Evolutionary conservation across 1,140 invertebrate genomes (phyloP).

Genomic region (Globodera ellingtonae): DNA sequence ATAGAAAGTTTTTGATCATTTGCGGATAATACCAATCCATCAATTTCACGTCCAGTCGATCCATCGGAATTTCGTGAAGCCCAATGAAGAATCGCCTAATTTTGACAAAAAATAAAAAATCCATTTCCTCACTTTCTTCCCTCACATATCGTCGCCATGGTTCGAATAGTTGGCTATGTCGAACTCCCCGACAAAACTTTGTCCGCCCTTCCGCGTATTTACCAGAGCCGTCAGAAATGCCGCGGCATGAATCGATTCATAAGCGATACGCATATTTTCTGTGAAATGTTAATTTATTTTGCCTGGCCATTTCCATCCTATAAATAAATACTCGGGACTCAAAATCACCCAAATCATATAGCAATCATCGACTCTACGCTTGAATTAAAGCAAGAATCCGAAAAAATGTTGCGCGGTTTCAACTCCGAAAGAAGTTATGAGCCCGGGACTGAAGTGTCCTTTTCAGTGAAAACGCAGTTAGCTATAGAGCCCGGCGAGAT

Average conservation of each 20-base stretch:
- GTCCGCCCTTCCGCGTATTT: conserved; percentile 29
- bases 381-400: no score
- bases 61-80: conserved; percentile 14
- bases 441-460: no score
- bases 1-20: conserved; percentile 43
- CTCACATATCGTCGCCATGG: conserved; percentile 35
- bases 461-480: no score
- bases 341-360: no score
- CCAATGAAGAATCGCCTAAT: conserved; percentile 33
- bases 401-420: no score
- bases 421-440: no score
- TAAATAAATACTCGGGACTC: no score
- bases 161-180: conserved; percentile 33
- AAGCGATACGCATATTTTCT: conserved; percentile 26
- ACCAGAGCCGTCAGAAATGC: conserved; percentile 34
- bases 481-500: no score
- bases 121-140: not conserved
- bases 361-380: no score
- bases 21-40: conserved; percentile 38
- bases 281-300: no score
- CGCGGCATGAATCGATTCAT: conserved; percentile 37
- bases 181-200: conserved; percentile 35
- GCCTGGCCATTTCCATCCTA: no score
- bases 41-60: conserved; percentile 15
- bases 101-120: no score